Conservation (phyloP, 2,888 invertebrate species). For the Neocrepidodera transversa region DNA sequence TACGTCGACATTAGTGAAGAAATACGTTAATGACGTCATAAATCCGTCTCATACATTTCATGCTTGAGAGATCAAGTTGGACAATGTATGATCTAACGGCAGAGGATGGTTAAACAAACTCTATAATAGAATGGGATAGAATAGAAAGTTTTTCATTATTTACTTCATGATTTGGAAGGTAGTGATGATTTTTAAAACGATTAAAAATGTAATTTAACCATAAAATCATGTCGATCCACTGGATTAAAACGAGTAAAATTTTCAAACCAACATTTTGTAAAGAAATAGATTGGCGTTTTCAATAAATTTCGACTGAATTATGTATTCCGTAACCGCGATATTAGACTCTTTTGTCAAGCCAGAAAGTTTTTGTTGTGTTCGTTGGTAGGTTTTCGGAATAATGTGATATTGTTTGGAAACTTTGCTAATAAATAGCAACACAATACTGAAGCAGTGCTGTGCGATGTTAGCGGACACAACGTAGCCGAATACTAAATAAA, state of each 20-base stretch:
- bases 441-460: constrained; percentile 27
- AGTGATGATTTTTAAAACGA: too few relatives aligned
- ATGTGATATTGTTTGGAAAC: constrained; percentile 39
- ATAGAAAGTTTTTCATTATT: too few relatives aligned
- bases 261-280: background rate
- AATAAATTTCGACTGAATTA: constrained; percentile 39
- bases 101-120: too few relatives aligned
- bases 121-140: too few relatives aligned
- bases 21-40: too few relatives aligned
- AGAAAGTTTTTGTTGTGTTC: constrained; percentile 38
- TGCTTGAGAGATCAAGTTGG: too few relatives aligned
- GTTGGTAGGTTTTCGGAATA: constrained; percentile 33
- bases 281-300: constrained; percentile 32
- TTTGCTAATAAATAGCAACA: constrained; percentile 47
- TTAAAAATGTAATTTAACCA: too few relatives aligned
- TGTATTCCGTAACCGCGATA: constrained; percentile 35
- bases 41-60: too few relatives aligned
- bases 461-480: constrained; percentile 29
- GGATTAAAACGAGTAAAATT: constrained; percentile 1
- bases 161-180: too few relatives aligned
- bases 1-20: too few relatives aligned
- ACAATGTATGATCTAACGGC: too few relatives aligned
- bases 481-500: constrained; percentile 23
- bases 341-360: constrained; percentile 38
- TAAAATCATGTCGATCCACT: background rate